Base-by-base conservation (phyloP, 2,113 vertebrate species). In the Dromiciops gliroides region DNA sequence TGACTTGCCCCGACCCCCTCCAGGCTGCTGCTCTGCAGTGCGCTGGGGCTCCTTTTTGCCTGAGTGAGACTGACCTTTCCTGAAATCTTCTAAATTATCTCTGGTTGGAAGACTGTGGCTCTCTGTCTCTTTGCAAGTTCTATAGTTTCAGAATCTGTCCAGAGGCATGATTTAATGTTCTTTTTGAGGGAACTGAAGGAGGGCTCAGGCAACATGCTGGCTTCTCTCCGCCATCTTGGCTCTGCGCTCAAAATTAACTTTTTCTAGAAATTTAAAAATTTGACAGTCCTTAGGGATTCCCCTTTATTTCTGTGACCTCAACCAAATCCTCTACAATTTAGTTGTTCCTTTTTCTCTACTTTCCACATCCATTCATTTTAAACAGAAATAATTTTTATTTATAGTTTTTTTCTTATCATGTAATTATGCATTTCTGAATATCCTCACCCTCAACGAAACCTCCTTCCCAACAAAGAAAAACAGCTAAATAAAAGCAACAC, bases 281-380 rank as follows among this genome's bases (percentile, higher is more conserved):
- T 92, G 16, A 56, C 50, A 89, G 90, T 31, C n/a, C 26, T 25
- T 26, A 16, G 2, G 51, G 3, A 88, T 95, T 47, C 26, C 50
- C 22, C 24, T 53, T 11, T 60, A 94, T 90, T 75, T 93, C n/a
- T 60, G 50, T 93, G 44, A 1, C 31, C 9, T 91, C 51, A 90
- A 3, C 94, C 8, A 95, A 90, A 89, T 91, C 89, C 37, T 95
- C 16, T 37, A 24, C 51, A 92, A 67, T 90, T 96, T 91, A 92
- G 28, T 44, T 97, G 12, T 67, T 67, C 37, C 56, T 11, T 67
- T 31, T n/a, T n/a, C 31, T 67, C 28, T 67, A 14, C 37, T n/a
- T 75, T 19, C 37, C 14, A 75, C 1, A 75, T 75, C 16, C 31
- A 75, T 75, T 67, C 6, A 67, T 37, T 37, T 67, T 75, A 75